Conservation (phyloP, 2,888 invertebrate genomes). For the Craniophora ligustri region DNA sequence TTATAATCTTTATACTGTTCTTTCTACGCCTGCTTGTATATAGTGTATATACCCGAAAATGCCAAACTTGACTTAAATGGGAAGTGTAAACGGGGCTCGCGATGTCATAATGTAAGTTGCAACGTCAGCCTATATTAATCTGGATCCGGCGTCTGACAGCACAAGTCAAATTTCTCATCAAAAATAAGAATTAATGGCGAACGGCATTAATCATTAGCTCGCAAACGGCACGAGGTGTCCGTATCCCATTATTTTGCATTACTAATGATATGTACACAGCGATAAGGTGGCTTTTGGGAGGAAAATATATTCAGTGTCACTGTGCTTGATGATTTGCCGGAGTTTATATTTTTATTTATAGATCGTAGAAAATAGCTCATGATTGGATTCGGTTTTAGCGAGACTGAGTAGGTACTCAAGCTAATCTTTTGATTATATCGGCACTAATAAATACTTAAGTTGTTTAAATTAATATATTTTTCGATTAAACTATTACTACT, state of each 20-base stretch:
- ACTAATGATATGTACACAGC: constrained; percentile 87
- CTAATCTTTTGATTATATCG: no score
- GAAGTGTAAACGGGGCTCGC: constrained; percentile 56
- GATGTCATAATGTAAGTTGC: constrained; percentile 82
- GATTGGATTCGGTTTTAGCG: no score
- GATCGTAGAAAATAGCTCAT: neutral
- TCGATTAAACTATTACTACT: no score
- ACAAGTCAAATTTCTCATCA: constrained; percentile 89
- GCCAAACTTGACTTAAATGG: constrained; percentile 42
- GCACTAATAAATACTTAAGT: no score
- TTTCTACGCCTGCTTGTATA: neutral
- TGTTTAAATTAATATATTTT: no score
- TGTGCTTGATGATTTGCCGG: constrained; percentile 68
- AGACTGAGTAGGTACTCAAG: no score
- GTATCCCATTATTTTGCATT: constrained; percentile 89
- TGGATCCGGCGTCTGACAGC: constrained; percentile 86
- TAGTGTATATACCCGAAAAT: constrained; percentile 18
- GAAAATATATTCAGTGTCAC: constrained; percentile 80
- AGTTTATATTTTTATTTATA: constrained; percentile 29
- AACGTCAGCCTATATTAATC: constrained; percentile 87
- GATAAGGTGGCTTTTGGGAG: constrained; percentile 81
- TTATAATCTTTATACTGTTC: neutral
- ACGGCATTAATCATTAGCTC: constrained; percentile 87
- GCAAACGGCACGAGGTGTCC: constrained; percentile 88
- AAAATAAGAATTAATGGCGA: constrained; percentile 88